Conservation (phyloP, 2,113 vertebrate genomes). For the Carettochelys insculpta region DNA sequence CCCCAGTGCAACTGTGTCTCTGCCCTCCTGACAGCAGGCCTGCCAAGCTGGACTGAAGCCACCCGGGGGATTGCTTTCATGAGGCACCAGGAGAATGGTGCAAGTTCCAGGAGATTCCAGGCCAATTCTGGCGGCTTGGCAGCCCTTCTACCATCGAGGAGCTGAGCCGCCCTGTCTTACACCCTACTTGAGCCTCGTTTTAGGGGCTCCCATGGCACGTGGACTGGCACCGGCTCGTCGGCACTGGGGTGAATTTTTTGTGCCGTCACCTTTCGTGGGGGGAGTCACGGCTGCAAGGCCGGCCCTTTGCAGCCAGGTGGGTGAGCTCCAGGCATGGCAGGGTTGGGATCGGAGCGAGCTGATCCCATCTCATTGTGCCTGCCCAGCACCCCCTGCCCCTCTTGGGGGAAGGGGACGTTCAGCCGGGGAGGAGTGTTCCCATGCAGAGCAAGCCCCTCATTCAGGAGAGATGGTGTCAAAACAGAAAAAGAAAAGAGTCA, state of each 20-base stretch:
- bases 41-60: no score
- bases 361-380: background rate
- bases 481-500: accelerated
- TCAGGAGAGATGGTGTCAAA: accelerated
- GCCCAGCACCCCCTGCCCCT: background rate
- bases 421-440: background rate
- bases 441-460: accelerated
- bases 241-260: background rate
- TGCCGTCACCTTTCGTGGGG: background rate
- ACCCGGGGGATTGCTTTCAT: no score
- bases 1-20: no score
- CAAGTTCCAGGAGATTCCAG: no score
- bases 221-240: background rate
- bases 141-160: no score
- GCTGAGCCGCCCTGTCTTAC: accelerated
- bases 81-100: no score
- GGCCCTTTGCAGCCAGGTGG: background rate
- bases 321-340: background rate
- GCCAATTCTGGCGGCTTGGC: no score
- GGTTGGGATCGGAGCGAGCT: background rate
- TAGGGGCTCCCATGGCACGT: conserved; percentile 7
- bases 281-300: background rate
- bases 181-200: background rate
- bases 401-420: background rate
- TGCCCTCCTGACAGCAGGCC: no score